These are phyloP conservation scores for Holcopasites calliopsidis DNA, from an alignment of 1,140 invertebrate species.

Conservation along the genomic window DNA sequence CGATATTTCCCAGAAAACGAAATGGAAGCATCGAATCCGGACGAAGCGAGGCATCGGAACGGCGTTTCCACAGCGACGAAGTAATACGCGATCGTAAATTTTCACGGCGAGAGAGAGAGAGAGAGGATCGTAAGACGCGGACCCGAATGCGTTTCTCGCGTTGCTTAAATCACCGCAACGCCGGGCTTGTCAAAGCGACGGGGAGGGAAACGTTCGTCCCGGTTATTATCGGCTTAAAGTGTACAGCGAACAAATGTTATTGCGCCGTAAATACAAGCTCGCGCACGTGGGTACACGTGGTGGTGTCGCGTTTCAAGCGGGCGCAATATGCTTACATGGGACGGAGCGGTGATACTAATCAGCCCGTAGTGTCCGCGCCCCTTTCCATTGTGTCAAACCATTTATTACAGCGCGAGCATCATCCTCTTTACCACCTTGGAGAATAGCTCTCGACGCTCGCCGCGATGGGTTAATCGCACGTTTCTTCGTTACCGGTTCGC, in stretches of 20 bases:
- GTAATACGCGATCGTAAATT: conserved; percentile 37
- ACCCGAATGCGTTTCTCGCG: neutral
- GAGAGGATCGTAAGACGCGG: too few relatives aligned
- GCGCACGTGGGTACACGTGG: conserved; percentile 5
- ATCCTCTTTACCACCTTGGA: conserved; percentile 53
- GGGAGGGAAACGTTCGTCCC: conserved; percentile 41
- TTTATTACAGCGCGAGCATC: conserved; percentile 57
- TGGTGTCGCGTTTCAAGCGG: conserved; percentile 53
- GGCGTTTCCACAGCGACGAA: too few relatives aligned
- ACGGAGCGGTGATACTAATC: conserved; percentile 56
- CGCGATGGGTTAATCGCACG: conserved; percentile 60
- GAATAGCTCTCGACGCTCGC: conserved; percentile 47
- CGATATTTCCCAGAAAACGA: too few relatives aligned
- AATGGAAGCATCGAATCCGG: too few relatives aligned
- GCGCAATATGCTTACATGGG: conserved; percentile 41
- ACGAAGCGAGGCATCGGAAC: too few relatives aligned
- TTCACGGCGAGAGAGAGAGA: too few relatives aligned
- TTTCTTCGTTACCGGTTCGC: neutral
- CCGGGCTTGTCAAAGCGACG: conserved; percentile 28
- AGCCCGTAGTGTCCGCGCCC: conserved; percentile 58
- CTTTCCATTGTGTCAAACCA: conserved; percentile 66
- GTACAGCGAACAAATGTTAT: conserved; percentile 58
- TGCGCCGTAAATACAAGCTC: conserved; percentile 58
- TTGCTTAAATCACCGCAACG: conserved; percentile 47
- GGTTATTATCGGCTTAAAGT: conserved; percentile 60